These are phyloP conservation scores for Pagetopsis macropterus DNA, from an alignment of 2,797 vertebrate genomes.

Conservation along the genomic window DNA sequence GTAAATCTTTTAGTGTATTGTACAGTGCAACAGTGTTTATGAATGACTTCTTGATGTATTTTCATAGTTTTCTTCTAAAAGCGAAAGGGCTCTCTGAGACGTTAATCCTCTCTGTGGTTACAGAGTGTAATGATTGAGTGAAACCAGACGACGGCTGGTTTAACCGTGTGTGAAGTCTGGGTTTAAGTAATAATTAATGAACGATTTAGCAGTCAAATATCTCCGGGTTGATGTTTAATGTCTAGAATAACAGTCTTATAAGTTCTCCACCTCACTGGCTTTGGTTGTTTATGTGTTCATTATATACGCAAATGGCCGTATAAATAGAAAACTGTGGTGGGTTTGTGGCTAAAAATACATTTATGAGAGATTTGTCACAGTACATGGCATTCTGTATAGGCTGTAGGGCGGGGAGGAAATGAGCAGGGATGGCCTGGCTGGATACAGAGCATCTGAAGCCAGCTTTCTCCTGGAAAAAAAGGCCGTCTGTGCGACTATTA, in stretches of 20 bases:
- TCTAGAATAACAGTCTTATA: background rate
- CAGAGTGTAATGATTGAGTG: conserved; percentile 26
- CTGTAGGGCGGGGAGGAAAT: conserved; percentile 83
- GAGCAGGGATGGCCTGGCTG: conserved; percentile 50
- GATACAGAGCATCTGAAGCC: conserved; percentile 30
- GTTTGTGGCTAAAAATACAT: conserved; percentile 71
- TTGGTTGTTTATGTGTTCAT: conserved; percentile 24
- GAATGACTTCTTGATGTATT: background rate
- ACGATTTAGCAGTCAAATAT: conserved; percentile 36
- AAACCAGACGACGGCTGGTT: conserved; percentile 41
- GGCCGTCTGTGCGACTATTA: conserved; percentile 65
- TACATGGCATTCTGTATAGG: conserved; percentile 57
- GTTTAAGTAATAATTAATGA: conserved; percentile 36
- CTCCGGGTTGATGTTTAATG: background rate
- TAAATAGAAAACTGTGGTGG: conserved; percentile 38
- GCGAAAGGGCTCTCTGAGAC: background rate
- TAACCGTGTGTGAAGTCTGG: conserved; percentile 32
- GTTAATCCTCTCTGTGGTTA: conserved; percentile 17
- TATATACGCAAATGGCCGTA: conserved; percentile 15
- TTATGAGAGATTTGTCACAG: conserved; percentile 55
- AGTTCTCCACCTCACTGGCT: background rate
- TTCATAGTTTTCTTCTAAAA: background rate
- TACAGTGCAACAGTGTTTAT: background rate
- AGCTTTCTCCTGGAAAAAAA: conserved; percentile 44
- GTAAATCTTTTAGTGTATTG: background rate